Evolutionary conservation across 2,888 invertebrate species (phyloP).

Genomic region (Punctoribates punctum): DNA sequence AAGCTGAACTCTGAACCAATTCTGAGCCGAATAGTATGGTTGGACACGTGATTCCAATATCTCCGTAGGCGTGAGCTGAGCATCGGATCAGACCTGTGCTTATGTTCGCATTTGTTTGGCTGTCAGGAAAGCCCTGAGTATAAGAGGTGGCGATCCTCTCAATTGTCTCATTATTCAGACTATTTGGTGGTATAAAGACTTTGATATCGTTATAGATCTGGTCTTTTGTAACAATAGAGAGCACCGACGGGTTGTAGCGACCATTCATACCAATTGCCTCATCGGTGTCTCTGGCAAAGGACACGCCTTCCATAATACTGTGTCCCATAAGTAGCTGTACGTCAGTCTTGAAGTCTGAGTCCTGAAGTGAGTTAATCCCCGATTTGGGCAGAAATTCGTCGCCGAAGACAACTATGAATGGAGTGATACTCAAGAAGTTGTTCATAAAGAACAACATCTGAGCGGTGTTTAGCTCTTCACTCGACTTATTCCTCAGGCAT

Average conservation of each 20-base stretch:
- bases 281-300: neutral
- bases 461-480: neutral
- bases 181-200: no score
- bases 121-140: neutral
- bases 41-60: slow-evolving; percentile 14
- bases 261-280: neutral
- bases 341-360: neutral
- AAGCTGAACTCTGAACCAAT: neutral
- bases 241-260: neutral
- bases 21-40: slow-evolving; percentile 36
- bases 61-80: slow-evolving; percentile 1
- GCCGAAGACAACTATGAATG: neutral
- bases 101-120: no score
- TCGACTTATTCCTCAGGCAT: neutral
- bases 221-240: neutral
- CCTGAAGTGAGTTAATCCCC: neutral
- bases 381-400: slow-evolving; percentile 5
- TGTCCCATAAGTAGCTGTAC: neutral
- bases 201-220: neutral
- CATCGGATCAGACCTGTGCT: neutral
- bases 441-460: neutral
- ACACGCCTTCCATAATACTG: neutral
- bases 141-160: neutral
- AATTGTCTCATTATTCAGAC: neutral
- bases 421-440: neutral